Conservation (phyloP, 1,140 invertebrate genomes). For the Drosophila lacertosa region DNA sequence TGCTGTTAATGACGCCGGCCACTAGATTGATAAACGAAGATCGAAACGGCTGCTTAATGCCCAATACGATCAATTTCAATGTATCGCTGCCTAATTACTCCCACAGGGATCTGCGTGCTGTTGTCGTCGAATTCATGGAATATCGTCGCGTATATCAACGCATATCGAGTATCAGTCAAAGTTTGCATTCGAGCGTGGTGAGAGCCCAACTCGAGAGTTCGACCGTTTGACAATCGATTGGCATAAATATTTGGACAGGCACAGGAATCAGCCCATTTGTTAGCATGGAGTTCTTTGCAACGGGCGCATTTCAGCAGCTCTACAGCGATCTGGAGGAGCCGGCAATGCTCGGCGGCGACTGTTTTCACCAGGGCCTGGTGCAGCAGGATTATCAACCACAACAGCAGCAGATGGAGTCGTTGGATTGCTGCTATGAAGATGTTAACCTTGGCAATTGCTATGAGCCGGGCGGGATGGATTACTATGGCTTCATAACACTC, state of each 20-base stretch:
- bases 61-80: slow-evolving; percentile 28
- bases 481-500: slow-evolving; percentile 67
- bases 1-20: slow-evolving; percentile 45
- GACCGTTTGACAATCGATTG: not conserved
- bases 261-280: slow-evolving; percentile 41
- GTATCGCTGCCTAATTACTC: slow-evolving; percentile 66
- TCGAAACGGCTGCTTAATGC: slow-evolving; percentile 35
- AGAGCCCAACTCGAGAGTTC: not conserved
- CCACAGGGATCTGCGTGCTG: slow-evolving; percentile 41
- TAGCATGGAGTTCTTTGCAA: slow-evolving; percentile 79
- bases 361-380: slow-evolving; percentile 4
- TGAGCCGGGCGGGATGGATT: slow-evolving; percentile 35
- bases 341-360: slow-evolving; percentile 6
- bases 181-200: slow-evolving; percentile 26
- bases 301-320: slow-evolving; percentile 78
- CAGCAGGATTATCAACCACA: not conserved
- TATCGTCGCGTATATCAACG: not conserved
- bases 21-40: slow-evolving; percentile 21
- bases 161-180: slow-evolving; percentile 28
- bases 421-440: slow-evolving; percentile 50
- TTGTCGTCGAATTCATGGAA: slow-evolving; percentile 9
- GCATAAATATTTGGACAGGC: slow-evolving; percentile 76
- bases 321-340: slow-evolving; percentile 71
- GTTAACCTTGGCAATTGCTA: slow-evolving; percentile 35
- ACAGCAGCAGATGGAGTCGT: not conserved